Evolutionary conservation across 2,888 invertebrate genomes (phyloP), one percentile per base, ranked within the genome.

Genomic region (Anorthoa munda): DNA sequence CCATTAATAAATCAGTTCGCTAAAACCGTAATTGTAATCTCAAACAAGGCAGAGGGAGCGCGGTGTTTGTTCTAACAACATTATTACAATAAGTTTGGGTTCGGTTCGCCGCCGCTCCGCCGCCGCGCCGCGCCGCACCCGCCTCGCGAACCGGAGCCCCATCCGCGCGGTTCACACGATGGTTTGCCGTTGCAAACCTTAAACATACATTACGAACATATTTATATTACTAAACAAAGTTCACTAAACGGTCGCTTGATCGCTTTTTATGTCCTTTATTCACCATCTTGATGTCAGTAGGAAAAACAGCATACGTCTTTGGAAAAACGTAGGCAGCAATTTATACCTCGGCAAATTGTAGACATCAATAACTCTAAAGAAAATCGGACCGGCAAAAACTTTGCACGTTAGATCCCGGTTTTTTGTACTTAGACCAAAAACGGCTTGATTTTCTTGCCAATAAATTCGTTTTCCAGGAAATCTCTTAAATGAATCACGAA

Each of bases 1-100:
- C 95, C 95, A 96, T 96, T 96, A 96, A 96, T 96, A 96, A 96
- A 96, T 96, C 96, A 96, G 95, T 95, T 95, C 94, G 95, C 96
- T 95, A 95, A 96, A 96, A 94, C 96, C 95, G 96, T 96, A 96
- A 96, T 96, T 96, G 96, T 95, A 95, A 96, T 95, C 95, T 95
- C 96, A 96, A 96, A 95, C 95, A 96, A 94, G 94, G 93, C 91
- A 90, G 92, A 93, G 94, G 94, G 95, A 88, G 93, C 88, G 89
- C 92, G 89, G 92, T 96, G 96, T 96, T 96, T 96, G 94, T 93
- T 95, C 94, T 95, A 94, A 95, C 94, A 96, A 96, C 96, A 96
- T 96, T 96, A 95, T 96, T 96, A 96, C 95, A 96, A 96, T 95
- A 96, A 96, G 95, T 95, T 96, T 88, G 93, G 94, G 92, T 85